phyloP scores from a whole-genome alignment of 2,888 invertebrate species.

The Drosophila trichaetosa region DNA sequence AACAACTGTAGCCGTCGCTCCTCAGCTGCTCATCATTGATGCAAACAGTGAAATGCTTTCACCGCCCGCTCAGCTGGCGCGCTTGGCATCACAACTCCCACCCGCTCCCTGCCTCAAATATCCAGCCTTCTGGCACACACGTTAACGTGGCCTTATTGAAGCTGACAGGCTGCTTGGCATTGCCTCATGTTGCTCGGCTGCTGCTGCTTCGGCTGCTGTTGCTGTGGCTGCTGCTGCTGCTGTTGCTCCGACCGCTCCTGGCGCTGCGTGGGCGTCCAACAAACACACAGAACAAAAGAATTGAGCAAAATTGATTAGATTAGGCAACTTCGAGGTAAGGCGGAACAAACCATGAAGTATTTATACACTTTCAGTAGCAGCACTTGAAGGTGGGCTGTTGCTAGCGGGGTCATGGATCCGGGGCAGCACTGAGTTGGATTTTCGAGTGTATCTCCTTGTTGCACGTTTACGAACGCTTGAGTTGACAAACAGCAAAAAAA shows the following conservation, averaged over 20 bases:
- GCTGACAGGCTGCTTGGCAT: constrained; percentile 64
- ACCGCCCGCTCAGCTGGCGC: constrained; percentile 49
- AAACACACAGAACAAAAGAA: constrained; percentile 37
- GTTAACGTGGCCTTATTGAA: constrained; percentile 74
- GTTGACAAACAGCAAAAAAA: constrained; percentile 43
- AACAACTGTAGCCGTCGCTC: constrained; percentile 11
- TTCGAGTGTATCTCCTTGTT: constrained; percentile 18
- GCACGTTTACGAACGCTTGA: constrained; percentile 48
- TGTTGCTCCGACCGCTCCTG: constrained; percentile 5
- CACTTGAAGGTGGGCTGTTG: neutral
- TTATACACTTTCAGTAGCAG: constrained; percentile 33
- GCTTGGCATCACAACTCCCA: constrained; percentile 5
- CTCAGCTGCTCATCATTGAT: constrained; percentile 69
- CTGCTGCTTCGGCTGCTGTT: constrained; percentile 5
- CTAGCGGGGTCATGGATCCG: neutral
- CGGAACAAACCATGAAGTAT: constrained; percentile 57
- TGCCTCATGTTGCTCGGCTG: constrained; percentile 37
- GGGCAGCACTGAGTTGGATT: neutral
- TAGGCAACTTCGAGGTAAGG: constrained; percentile 54
- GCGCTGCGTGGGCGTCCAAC: neutral
- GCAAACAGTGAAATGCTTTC: constrained; percentile 81
- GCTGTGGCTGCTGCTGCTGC: constrained; percentile 20
- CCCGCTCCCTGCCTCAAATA: neutral
- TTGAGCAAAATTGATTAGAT: constrained; percentile 76
- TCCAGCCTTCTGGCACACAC: constrained; percentile 47